Conservation (phyloP, 1,140 invertebrate genomes). For the Listronotus oregonensis region DNA sequence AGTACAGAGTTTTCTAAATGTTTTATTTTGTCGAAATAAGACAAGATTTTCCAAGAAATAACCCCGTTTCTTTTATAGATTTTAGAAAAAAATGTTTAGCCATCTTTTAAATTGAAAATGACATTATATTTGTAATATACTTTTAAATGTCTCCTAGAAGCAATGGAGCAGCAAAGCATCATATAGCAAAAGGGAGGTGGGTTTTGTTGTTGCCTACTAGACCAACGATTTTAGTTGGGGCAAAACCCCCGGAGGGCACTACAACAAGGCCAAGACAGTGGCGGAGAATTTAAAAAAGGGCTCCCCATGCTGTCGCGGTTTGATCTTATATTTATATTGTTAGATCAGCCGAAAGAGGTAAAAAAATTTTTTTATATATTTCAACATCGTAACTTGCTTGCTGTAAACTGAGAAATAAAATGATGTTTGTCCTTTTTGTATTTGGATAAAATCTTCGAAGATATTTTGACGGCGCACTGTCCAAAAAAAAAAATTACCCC, state of each 20-base stretch:
- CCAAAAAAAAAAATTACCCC: constrained; percentile 51
- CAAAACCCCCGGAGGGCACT: constrained; percentile 90
- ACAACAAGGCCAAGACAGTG: constrained; percentile 85
- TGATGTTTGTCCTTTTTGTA: too few species aligned
- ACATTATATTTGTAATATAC: too few species aligned
- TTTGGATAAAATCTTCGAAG: constrained; percentile 78
- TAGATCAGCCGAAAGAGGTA: constrained; percentile 85
- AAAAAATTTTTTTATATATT: too few species aligned
- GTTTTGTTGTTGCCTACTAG: constrained; percentile 79
- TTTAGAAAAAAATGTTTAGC: too few species aligned
- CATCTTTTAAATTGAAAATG: background rate
- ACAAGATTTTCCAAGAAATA: too few species aligned
- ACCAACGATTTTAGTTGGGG: constrained; percentile 87
- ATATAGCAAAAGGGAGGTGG: constrained; percentile 87
- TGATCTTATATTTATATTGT: constrained; percentile 89
- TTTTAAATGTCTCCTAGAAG: constrained; percentile 73
- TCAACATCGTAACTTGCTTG: too few species aligned
- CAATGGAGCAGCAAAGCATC: constrained; percentile 93
- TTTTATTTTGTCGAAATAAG: too few species aligned
- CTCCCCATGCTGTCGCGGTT: constrained; percentile 88
- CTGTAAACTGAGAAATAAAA: too few species aligned
- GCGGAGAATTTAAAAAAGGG: constrained; percentile 89
- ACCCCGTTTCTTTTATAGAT: too few species aligned
- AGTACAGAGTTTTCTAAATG: constrained; percentile 9
- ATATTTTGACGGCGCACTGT: constrained; percentile 78